phyloP scores from a whole-genome alignment of 2,888 invertebrate genomes.

The Acutogordius australiensis region DNA sequence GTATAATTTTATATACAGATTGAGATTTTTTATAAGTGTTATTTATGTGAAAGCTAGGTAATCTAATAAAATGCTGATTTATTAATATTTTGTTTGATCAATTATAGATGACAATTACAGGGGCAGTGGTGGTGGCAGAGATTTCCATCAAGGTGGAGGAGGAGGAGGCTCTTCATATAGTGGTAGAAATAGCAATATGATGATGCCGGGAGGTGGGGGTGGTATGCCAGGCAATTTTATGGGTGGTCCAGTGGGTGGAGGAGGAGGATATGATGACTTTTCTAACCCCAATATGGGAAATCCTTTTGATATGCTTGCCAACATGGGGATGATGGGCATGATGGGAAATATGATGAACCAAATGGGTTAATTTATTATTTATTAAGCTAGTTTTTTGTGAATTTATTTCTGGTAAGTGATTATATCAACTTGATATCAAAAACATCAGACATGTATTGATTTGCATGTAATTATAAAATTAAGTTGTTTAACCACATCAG shows the following conservation, averaged over 20 bases:
- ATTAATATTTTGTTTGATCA: too few relatives aligned
- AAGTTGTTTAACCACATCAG: too few relatives aligned
- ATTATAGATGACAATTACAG: too few relatives aligned
- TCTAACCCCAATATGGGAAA: background rate
- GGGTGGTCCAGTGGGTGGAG: background rate
- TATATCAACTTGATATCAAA: too few relatives aligned
- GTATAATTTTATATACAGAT: background rate
- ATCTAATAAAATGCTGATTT: too few relatives aligned
- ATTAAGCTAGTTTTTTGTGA: too few relatives aligned
- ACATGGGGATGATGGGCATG: conserved; percentile 9
- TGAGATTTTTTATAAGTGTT: background rate
- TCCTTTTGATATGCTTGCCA: conserved; percentile 9
- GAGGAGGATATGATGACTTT: background rate
- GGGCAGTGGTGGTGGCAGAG: background rate
- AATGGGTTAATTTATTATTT: background rate
- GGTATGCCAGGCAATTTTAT: conserved; percentile 5
- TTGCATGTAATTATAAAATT: too few relatives aligned
- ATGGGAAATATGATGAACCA: background rate
- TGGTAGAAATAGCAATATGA: background rate
- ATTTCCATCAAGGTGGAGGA: background rate
- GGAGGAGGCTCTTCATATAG: too few relatives aligned
- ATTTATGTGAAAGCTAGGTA: too few relatives aligned
- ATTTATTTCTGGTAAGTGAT: too few relatives aligned
- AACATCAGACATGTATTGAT: too few relatives aligned
- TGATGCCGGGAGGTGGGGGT: conserved; percentile 10